Evolutionary conservation across 2,797 vertebrate species (phyloP), one percentile per base, ranked within the genome.

Genomic region (Oreochromis mossambicus): DNA sequence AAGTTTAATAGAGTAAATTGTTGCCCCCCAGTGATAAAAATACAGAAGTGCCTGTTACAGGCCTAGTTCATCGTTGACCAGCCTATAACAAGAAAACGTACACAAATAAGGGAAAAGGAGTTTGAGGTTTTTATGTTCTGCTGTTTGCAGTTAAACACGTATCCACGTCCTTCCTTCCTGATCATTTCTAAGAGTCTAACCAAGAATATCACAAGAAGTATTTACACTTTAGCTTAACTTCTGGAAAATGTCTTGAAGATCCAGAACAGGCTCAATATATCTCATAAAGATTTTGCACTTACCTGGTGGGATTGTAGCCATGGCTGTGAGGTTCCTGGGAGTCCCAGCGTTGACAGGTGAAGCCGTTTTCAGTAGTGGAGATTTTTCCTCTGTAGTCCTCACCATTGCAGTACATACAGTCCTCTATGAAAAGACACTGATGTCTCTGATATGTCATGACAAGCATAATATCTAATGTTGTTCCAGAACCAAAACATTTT

Each of bases 381-480:
- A 95, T 83, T 81, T 96, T 97, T 8, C 98, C 98, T 5, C 93
- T 96, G 84, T 99, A 99, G 85, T 97, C 89, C 93, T 98, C 98
- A 9, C 98, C 98, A 15, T 95, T 98, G 97, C 98, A 99, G 13
- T 97, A 89, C 79, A 99, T 99, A 43, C 98, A 99, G 50, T 98
- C 97, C 56, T 97, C 98, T 99, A 93, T 17, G 86, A 34, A 34
- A 76, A 24, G 24, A 36, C 29, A 83, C 17, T 61, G 14, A 26
- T 26, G 54, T 55, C 13, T 24, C n/a, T 55, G 52, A 54, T 12
- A 12, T 54, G 11, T n/a, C 21, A 54, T 54, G 51, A 15, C n/a
- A 21, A 13, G 11, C 51, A 24, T 11, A 12, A 54, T 55, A 55
- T 14, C 24, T 55, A 55, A 26, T 55, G 7, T 13, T 56, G 13